phyloP scores from a whole-genome alignment of 2,113 vertebrate species.

The Urocitellus parryii region DNA sequence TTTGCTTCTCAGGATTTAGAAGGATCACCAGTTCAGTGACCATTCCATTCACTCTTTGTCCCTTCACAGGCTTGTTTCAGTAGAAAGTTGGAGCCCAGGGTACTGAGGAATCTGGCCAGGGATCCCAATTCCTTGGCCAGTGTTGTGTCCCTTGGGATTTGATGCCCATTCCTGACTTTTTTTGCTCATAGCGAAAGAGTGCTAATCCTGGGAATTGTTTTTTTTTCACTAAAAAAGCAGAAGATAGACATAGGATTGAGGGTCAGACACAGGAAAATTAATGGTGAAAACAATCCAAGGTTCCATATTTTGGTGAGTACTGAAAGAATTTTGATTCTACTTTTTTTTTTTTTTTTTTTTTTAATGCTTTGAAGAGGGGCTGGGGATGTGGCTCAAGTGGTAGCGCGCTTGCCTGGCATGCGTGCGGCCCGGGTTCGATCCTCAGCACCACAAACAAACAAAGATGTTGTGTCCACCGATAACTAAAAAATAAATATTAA shows the following conservation, averaged over 20 bases:
- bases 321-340: background rate
- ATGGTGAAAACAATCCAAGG: background rate
- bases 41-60: background rate
- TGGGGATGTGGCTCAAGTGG: no score
- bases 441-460: no score
- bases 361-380: no score
- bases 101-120: accelerated
- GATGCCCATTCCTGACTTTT: background rate
- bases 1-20: background rate
- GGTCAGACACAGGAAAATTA: conserved; percentile 10
- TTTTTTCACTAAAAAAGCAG: background rate
- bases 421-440: no score
- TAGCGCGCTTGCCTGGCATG: no score
- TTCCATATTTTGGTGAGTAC: background rate
- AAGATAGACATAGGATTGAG: background rate
- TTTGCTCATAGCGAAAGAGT: background rate
- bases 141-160: background rate
- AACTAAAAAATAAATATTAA: no score
- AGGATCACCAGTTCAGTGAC: no score
- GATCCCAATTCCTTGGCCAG: background rate
- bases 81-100: background rate
- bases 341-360: no score
- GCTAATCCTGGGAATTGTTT: background rate
- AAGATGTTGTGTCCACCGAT: no score
- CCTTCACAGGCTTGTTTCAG: background rate